Percentiles rank a stretch among this genome's conserved stretches.
phyloP scores from a whole-genome alignment of 2,797 vertebrate genomes.

The Psittacula derbiana region DNA sequence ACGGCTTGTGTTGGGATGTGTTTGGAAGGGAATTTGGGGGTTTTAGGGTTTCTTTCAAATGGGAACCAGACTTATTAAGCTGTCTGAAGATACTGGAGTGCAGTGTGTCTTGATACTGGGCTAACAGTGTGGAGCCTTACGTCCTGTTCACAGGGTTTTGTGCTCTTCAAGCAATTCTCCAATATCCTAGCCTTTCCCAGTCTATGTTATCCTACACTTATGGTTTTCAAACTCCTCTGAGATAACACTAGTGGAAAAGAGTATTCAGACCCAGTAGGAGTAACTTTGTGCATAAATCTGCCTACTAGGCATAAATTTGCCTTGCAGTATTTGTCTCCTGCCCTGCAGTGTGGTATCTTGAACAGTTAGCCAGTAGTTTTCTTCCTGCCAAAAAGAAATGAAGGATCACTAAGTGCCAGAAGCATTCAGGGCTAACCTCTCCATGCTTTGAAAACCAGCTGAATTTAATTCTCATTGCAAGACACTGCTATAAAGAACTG shows the following conservation, averaged over 20 bases:
- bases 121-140: not conserved
- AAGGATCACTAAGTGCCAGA: not conserved
- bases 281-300: not conserved
- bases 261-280: not conserved
- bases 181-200: not conserved
- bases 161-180: not conserved
- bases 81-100: not conserved
- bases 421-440: not conserved
- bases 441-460: not conserved
- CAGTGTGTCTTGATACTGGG: not conserved
- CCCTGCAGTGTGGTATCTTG: not conserved
- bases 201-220: not conserved
- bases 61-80: not conserved
- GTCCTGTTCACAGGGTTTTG: not conserved
- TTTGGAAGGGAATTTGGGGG: not conserved
- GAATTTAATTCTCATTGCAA: not conserved
- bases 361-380: not conserved
- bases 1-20: not conserved
- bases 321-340: not conserved
- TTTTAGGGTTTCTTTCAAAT: not conserved
- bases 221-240: not conserved
- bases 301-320: not conserved
- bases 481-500: not conserved
- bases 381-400: not conserved
- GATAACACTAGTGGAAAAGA: not conserved